Conservation (phyloP, 2,113 vertebrate species). For the Pachypanchax playfairii region DNA sequence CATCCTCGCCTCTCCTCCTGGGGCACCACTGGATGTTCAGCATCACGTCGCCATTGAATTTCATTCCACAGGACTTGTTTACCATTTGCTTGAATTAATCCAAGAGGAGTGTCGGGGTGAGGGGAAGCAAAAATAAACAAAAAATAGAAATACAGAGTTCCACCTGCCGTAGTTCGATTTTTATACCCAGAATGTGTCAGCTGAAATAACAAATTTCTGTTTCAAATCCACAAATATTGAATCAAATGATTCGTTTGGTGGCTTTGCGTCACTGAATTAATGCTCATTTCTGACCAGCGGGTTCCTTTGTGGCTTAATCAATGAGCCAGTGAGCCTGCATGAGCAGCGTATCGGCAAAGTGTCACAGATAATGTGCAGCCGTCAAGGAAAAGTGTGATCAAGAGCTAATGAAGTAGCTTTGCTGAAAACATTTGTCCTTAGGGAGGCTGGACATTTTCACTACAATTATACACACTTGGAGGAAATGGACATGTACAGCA, state of each 20-base stretch:
- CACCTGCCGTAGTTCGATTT: slow-evolving; percentile 6
- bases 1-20: slow-evolving; percentile 72
- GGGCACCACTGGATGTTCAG: slow-evolving; percentile 71
- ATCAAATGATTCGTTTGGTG: slow-evolving; percentile 8
- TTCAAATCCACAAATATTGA: not conserved
- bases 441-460: slow-evolving; percentile 52
- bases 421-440: slow-evolving; percentile 55
- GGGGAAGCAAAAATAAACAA: slow-evolving; percentile 57
- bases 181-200: not conserved
- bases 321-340: slow-evolving; percentile 69
- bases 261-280: slow-evolving; percentile 22
- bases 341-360: slow-evolving; percentile 66
- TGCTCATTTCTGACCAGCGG: slow-evolving; percentile 41
- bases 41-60: slow-evolving; percentile 79
- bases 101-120: slow-evolving; percentile 54
- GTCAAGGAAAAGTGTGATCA: slow-evolving; percentile 53
- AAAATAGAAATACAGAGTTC: slow-evolving; percentile 22
- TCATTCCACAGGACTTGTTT: slow-evolving; percentile 81
- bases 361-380: slow-evolving; percentile 63
- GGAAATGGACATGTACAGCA: slow-evolving; percentile 20
- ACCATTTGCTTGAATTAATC: slow-evolving; percentile 81
- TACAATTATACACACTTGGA: slow-evolving; percentile 34
- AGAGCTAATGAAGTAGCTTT: slow-evolving; percentile 57
- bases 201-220: not conserved
- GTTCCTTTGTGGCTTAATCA: slow-evolving; percentile 61